Base-by-base conservation (phyloP, 2,113 vertebrate genomes). In the Tyto alba region DNA sequence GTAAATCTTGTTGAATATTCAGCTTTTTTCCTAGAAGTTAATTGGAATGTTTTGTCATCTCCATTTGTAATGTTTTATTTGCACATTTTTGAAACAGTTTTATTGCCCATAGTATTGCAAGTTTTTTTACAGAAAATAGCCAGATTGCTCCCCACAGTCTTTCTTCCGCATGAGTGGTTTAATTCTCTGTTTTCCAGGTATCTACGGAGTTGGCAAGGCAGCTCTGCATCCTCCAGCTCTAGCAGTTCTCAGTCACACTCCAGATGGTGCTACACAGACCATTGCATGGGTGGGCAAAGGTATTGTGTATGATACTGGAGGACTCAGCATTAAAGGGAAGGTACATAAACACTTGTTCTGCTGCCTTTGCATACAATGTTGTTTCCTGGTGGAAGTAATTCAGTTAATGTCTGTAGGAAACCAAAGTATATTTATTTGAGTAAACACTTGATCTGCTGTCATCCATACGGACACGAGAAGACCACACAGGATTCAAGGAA, bases 281-380 rank as follows among this genome's bases (percentile, higher is more conserved):
- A 99, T 99, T 22, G 99, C 99, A 4, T 99, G 99, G 99, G 99
- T 99, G 76, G 99, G 99, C 89, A 99, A 99, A 94, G 99, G 99
- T 48, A 99, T 99, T 27, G 99, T 99, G 78, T 99, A 99, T 6
- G 99, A 99, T 97, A 99, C 99, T 4, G 99, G 99, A 76, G 99
- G 99, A 87, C 99, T 99, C 96, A 99, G 99, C 98, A 99, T 99
- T 97, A 99, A 99, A 97, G 99, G 99, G 66, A 99, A 99, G 98
- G 99, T 99, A 87, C 17, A 13, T 30, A 30, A 45, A 7, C 30
- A 7, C 30, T 87, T 84, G 26, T 57, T 4, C 91, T 75, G 21
- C 57, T 87, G n/a, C 36, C 69, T 85, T 82, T 57, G 77, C 66
- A 74, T 25, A 10, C 43, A 9, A 8, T 25, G 8, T 5, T 78